These are phyloP conservation scores for Pycnomerus fuliginosus DNA, from an alignment of 2,888 invertebrate genomes.

Conservation along the genomic window DNA sequence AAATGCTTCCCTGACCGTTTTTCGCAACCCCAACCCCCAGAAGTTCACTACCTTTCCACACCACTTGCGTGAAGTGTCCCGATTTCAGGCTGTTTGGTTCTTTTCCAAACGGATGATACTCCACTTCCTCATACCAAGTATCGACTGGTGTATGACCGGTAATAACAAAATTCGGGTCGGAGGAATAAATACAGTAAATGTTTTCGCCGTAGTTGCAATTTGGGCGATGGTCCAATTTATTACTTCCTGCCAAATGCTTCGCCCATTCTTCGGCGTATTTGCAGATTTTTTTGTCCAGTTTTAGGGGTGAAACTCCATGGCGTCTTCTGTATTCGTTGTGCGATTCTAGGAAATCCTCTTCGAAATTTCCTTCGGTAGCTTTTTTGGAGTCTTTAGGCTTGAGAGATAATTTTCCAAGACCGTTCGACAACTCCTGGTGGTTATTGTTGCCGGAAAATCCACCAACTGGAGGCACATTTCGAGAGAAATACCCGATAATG, in stretches of 20 bases:
- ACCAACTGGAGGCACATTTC: conserved; percentile 68
- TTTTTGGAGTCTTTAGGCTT: conserved; percentile 31
- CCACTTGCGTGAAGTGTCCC: conserved; percentile 73
- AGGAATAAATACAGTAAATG: conserved; percentile 74
- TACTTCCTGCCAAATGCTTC: conserved; percentile 63
- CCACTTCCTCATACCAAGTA: conserved; percentile 74
- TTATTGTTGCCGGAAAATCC: conserved; percentile 45
- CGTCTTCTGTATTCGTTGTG: conserved; percentile 71
- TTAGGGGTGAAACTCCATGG: conserved; percentile 70
- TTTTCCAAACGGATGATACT: conserved; percentile 61
- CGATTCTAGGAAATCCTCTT: conserved; percentile 69
- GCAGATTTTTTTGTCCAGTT: conserved; percentile 64
- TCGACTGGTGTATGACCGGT: conserved; percentile 72
- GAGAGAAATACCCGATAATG: conserved; percentile 68
- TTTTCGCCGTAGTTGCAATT: conserved; percentile 83
- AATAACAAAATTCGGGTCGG: conserved; percentile 66
- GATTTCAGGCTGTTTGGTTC: conserved; percentile 63
- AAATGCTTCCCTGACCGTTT: conserved; percentile 71
- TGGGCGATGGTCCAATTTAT: conserved; percentile 70
- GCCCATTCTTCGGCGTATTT: conserved; percentile 74
- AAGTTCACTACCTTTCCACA: conserved; percentile 66
- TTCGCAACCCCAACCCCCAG: conserved; percentile 69
- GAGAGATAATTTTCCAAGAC: conserved; percentile 46
- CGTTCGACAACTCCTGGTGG: conserved; percentile 41
- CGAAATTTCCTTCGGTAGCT: conserved; percentile 56